Evolutionary conservation across 2,888 invertebrate genomes (phyloP), one percentile per base, ranked within the genome.

Genomic region (Ischnus inquisitorius): DNA sequence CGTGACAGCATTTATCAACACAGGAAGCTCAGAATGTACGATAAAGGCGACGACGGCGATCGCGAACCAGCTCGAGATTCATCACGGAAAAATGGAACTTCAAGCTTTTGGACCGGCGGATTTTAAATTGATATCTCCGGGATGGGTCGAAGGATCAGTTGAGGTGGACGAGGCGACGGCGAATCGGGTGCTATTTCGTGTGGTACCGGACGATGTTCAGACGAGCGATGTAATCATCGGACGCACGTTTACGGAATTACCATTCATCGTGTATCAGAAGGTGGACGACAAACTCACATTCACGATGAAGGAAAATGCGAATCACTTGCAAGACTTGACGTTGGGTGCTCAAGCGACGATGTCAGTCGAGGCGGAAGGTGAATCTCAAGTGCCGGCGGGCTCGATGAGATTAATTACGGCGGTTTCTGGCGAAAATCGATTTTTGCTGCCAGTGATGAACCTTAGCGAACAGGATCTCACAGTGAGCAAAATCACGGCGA

Each of bases 171-270:
- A 68, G 16, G 77, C 48, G 43, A 8, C 34, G 5, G 65, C 76
- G 48, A 25, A 71, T 39, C 14, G 25, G 12, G 54, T 72, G 1
- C 16, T 34, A 39, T 46, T 72, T 22, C 57, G 72, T 25, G n/a
- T 72, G 14, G 57, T 72, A 57, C 72, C 57, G 3, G 72, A 57
- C 39, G 72, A 72, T 25, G 57, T 60, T 0, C 72, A 72, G 39
- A 5, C 41, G n/a, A 72, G 41, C 3, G 72, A 72, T n/a, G 72
- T 57, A 8, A n/a, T 72, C 2, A 41, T 72, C 10, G 72, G 57
- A 14, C 79, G 85, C 1, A 69, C 79, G 6, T 83, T 46, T 19
- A 85, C 82, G 12, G 85, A 85, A 19, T 62, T 65, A 39, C 82
- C 82, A 2, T 67, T 67, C 12, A 54, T 83, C 1, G 43, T 51